Evolutionary conservation across 1,140 invertebrate genomes (phyloP).

Genomic region (Sycobia sp.): DNA sequence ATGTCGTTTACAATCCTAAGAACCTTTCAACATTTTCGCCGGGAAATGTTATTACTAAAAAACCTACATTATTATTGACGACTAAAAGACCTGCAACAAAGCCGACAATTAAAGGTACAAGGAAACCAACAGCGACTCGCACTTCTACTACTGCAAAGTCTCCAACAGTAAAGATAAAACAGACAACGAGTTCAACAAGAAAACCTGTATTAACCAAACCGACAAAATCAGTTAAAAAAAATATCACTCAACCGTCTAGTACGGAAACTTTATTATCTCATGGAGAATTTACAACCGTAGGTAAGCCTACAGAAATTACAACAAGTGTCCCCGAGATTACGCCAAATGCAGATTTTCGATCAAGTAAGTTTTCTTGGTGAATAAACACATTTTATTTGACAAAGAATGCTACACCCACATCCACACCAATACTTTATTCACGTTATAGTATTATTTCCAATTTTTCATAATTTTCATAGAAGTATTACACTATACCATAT

Average conservation of each 20-base stretch:
- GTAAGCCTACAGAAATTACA: not conserved
- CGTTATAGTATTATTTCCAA: too few species aligned
- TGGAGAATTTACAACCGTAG: not conserved
- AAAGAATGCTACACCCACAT: too few species aligned
- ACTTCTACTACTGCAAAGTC: constrained; percentile 46
- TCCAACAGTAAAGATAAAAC: constrained; percentile 51
- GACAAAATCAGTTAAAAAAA: constrained; percentile 47
- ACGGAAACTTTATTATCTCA: not conserved
- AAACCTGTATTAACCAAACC: constrained; percentile 46
- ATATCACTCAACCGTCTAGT: constrained; percentile 29
- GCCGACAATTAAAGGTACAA: constrained; percentile 42
- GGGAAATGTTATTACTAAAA: constrained; percentile 41
- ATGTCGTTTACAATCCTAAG: constrained; percentile 72
- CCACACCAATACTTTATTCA: too few species aligned
- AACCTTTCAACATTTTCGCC: constrained; percentile 46
- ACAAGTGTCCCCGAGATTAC: constrained; percentile 26
- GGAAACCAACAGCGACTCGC: constrained; percentile 44
- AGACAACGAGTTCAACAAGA: constrained; percentile 48
- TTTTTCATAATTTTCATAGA: too few species aligned
- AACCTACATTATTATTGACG: constrained; percentile 43
- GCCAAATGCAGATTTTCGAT: constrained; percentile 22
- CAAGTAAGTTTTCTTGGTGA: constrained; percentile 15
- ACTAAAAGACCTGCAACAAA: constrained; percentile 47
- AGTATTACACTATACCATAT: too few species aligned
- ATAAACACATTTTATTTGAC: too few species aligned